A percentile compares a stretch with the other conserved stretches of the same genome.
Evolutionary conservation across 2,888 invertebrate genomes (phyloP).

Genomic region (Salticus scenicus): DNA sequence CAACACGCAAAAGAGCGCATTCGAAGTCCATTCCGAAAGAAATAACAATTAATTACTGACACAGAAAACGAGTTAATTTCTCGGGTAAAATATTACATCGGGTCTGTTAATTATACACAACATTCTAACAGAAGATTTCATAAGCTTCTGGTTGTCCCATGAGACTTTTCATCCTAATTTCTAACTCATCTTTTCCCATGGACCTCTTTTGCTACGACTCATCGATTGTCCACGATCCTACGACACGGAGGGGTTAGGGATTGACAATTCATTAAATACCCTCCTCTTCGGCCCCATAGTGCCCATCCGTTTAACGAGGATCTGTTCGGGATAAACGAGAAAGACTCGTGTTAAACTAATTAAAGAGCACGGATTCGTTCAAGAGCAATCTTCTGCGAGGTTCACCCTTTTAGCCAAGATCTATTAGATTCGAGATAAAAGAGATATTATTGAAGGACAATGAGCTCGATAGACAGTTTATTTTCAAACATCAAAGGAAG

Average conservation of each 20-base stretch:
- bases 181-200: constrained; percentile 44
- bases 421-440: neutral
- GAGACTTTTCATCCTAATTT: constrained; percentile 44
- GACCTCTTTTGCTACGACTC: constrained; percentile 41
- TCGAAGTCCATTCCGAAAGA: neutral
- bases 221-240: constrained; percentile 48
- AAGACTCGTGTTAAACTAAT: constrained; percentile 65
- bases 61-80: neutral
- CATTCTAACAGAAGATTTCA: constrained; percentile 8
- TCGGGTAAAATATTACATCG: neutral
- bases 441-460: neutral
- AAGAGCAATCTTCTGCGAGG: neutral
- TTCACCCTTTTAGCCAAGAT: neutral
- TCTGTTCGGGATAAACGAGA: neutral
- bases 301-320: constrained; percentile 51
- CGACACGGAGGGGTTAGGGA: constrained; percentile 26
- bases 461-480: constrained; percentile 4
- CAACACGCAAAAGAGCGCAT: neutral
- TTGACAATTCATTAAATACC: constrained; percentile 61
- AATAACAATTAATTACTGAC: neutral
- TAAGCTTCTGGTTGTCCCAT: constrained; percentile 20
- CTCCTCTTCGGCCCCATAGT: constrained; percentile 17
- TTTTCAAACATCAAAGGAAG: neutral
- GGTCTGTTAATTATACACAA: neutral
- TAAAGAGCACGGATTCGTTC: constrained; percentile 46